phyloP scores from a whole-genome alignment of 2,113 vertebrate genomes.

The Lutjanus erythropterus region DNA sequence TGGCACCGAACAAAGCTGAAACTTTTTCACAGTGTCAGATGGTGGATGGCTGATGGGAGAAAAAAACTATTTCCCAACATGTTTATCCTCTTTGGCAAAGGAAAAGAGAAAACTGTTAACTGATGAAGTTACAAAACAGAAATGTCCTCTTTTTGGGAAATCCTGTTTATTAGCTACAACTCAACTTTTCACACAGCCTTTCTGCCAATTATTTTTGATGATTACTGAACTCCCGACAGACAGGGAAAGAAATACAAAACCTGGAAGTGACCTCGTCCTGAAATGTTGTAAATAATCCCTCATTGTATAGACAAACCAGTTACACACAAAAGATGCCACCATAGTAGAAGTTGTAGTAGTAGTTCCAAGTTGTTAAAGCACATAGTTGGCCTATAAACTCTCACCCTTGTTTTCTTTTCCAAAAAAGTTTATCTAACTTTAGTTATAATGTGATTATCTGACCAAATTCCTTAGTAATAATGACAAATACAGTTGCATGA shows the following conservation, averaged over 20 bases:
- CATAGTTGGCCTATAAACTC: not conserved
- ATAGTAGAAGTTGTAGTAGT: not conserved
- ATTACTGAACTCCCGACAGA: too few relatives aligned
- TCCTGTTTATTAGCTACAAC: not conserved
- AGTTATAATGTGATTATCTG: too few relatives aligned
- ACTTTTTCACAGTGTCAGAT: slow-evolving; percentile 34
- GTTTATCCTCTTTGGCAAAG: slow-evolving; percentile 39
- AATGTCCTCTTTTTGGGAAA: not conserved
- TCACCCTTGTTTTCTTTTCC: not conserved
- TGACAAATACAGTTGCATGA: too few relatives aligned
- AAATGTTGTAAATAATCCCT: not conserved
- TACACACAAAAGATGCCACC: not conserved
- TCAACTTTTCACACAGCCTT: not conserved
- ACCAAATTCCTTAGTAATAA: too few relatives aligned
- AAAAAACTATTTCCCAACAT: slow-evolving; percentile 4
- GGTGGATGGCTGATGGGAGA: not conserved
- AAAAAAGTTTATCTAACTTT: too few relatives aligned
- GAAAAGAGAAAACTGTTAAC: slow-evolving; percentile 14
- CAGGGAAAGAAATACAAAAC: not conserved
- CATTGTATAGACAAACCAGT: not conserved
- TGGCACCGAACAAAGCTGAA: slow-evolving; percentile 26
- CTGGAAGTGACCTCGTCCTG: not conserved
- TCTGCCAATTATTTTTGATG: not conserved
- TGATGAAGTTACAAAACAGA: not conserved
- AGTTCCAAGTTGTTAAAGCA: not conserved